A percentile compares a stretch with the other conserved stretches of the same genome.
Evolutionary conservation across 2,888 invertebrate species (phyloP).

Genomic region (Drymonia ruficornis): DNA sequence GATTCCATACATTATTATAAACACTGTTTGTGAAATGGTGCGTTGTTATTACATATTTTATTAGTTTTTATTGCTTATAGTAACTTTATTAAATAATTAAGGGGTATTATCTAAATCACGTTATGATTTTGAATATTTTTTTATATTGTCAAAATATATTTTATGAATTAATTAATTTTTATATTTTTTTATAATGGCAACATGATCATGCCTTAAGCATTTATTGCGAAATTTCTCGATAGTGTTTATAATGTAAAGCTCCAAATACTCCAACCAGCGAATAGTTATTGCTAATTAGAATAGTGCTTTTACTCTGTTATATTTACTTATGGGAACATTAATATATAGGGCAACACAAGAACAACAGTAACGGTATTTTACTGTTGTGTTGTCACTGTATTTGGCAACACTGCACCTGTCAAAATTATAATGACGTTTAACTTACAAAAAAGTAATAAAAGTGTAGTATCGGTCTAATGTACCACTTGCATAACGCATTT

Average conservation of each 20-base stretch:
- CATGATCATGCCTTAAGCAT: neutral
- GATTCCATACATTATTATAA: constrained; percentile 23
- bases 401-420: constrained; percentile 8
- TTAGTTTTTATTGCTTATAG: neutral
- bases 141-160: neutral
- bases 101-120: neutral
- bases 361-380: neutral
- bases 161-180: neutral
- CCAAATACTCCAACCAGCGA: constrained; percentile 29
- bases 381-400: constrained; percentile 3
- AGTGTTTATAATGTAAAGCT: constrained; percentile 30
- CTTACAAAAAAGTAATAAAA: no score
- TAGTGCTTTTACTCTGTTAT: constrained; percentile 14
- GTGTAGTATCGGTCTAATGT: neutral
- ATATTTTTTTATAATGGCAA: neutral
- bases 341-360: neutral
- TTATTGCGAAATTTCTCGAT: neutral
- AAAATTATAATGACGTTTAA: neutral
- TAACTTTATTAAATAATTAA: neutral
- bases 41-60: neutral
- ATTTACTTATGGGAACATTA: constrained; percentile 5
- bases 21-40: constrained; percentile 17
- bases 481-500: neutral
- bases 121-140: no score
- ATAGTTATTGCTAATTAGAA: constrained; percentile 18